Evolutionary conservation across 2,888 invertebrate genomes (phyloP).

Genomic region (Eurytoma adleriae): DNA sequence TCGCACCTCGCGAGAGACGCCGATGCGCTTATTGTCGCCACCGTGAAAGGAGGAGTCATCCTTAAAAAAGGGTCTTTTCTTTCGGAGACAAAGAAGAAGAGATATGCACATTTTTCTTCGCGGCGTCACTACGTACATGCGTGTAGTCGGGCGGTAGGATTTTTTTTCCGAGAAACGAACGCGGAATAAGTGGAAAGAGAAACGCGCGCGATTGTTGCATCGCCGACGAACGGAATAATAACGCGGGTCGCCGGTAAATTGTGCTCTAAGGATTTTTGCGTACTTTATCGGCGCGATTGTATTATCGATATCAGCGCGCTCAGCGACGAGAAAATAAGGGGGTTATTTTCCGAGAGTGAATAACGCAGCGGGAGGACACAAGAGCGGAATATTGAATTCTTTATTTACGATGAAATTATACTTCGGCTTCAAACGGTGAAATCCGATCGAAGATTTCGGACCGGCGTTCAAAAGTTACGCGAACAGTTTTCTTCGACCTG

Average conservation of each 20-base stretch:
- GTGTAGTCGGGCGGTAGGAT: neutral
- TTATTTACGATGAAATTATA: constrained; percentile 50
- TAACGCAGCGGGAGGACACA: neutral
- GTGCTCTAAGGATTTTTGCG: constrained; percentile 35
- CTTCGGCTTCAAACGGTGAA: constrained; percentile 28
- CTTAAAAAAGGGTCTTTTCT: too few relatives aligned
- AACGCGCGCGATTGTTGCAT: constrained; percentile 11
- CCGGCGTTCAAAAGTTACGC: neutral
- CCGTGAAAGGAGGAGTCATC: too few relatives aligned
- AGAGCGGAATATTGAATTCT: constrained; percentile 44
- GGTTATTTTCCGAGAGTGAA: constrained; percentile 36
- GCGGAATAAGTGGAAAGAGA: neutral
- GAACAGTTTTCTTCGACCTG: too few relatives aligned
- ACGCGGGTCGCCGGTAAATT: constrained; percentile 21
- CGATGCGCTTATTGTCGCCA: neutral
- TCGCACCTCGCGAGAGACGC: constrained; percentile 6
- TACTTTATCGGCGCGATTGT: constrained; percentile 45
- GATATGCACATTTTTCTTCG: neutral
- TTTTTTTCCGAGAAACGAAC: neutral
- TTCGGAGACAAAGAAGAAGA: too few relatives aligned
- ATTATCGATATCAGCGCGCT: constrained; percentile 46
- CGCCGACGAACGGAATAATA: constrained; percentile 41
- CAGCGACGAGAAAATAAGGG: constrained; percentile 43
- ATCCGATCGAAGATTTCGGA: constrained; percentile 31
- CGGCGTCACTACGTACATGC: neutral